These are phyloP conservation scores for Laspeyria flexula DNA, from an alignment of 2,888 invertebrate genomes.

Conservation along the genomic window DNA sequence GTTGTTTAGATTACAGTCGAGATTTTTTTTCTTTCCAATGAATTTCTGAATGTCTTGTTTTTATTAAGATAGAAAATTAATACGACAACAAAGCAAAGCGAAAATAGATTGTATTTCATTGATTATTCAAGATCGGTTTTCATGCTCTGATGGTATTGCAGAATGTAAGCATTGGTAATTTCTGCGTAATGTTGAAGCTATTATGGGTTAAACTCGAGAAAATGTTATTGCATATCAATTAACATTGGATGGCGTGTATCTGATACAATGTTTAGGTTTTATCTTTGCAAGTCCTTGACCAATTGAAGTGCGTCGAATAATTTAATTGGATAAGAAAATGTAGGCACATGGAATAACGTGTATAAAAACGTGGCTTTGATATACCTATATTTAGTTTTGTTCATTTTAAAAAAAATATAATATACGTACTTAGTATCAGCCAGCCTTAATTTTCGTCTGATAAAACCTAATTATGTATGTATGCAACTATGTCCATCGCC, in stretches of 20 bases:
- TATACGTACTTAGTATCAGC: no score
- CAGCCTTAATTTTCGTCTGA: no score
- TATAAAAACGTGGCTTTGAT: no score
- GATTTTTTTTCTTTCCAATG: no score
- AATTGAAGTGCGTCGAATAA: background rate
- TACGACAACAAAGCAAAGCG: no score
- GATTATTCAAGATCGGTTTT: slow-evolving; percentile 32
- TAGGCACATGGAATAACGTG: no score
- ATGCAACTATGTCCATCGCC: no score
- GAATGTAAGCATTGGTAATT: slow-evolving; percentile 22
- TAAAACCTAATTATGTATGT: background rate
- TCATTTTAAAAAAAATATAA: no score
- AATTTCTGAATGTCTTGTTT: no score
- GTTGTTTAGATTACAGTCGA: no score
- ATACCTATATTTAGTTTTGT: no score
- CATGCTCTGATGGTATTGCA: slow-evolving; percentile 20
- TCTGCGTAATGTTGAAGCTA: slow-evolving; percentile 21
- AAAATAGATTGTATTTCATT: slow-evolving; percentile 12
- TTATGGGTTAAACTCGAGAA: background rate
- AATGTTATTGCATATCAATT: background rate
- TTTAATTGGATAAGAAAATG: slow-evolving; percentile 3
- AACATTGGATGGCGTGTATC: background rate
- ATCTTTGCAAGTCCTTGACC: slow-evolving; percentile 5
- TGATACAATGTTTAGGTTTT: background rate
- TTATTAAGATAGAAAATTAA: no score